Evolutionary conservation across 35 echinoderm and acorn worm genomes (phyloP).

Genomic region (Chiridota heheva): DNA sequence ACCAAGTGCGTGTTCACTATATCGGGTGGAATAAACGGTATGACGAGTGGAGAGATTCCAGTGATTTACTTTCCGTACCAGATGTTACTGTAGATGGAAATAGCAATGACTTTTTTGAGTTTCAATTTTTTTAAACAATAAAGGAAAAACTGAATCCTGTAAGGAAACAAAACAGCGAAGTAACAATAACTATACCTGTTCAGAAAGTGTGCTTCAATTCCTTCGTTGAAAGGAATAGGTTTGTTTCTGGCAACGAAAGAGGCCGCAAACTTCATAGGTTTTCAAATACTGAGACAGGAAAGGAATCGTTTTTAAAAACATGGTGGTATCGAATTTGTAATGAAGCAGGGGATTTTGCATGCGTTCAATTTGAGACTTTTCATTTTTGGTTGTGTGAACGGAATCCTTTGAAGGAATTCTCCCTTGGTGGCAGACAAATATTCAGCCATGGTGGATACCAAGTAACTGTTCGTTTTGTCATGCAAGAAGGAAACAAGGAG

Average conservation of each 20-base stretch:
- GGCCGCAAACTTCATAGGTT: no score
- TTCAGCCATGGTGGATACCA: background rate
- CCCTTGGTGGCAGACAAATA: background rate
- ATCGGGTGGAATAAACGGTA: background rate
- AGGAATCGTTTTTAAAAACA: no score
- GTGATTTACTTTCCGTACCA: background rate
- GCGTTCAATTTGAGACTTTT: constrained; percentile 8
- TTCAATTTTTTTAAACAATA: background rate
- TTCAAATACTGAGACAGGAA: no score
- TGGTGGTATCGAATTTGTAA: constrained; percentile 19
- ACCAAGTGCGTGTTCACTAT: constrained; percentile 7
- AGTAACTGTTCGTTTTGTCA: background rate
- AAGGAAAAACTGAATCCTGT: constrained; percentile 4
- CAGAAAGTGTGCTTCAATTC: background rate
- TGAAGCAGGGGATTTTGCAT: constrained; percentile 2
- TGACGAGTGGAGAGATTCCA: background rate
- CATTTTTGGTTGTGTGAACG: background rate
- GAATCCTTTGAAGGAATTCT: background rate
- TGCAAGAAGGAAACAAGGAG: background rate
- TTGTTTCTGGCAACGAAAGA: no score
- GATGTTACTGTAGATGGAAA: background rate
- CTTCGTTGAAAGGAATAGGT: no score
- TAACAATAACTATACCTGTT: background rate
- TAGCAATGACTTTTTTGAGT: background rate
- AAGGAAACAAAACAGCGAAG: constrained; percentile 13